Evolutionary conservation across 2,797 vertebrate species (phyloP).

Genomic region (Manis pentadactyla): DNA sequence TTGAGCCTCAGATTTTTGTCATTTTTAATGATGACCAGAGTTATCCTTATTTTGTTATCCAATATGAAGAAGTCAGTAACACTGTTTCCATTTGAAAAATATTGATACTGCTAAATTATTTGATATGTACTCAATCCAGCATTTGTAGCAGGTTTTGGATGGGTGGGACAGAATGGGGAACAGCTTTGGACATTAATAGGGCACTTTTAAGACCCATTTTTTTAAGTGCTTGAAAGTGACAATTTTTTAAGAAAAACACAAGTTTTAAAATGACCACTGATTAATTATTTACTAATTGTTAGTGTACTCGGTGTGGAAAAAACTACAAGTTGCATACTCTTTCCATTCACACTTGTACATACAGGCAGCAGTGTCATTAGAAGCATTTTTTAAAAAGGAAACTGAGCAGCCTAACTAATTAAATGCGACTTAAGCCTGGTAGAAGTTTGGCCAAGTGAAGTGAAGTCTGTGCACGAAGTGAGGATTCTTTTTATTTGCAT

Average conservation of each 20-base stretch:
- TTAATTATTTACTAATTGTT: conserved; percentile 83
- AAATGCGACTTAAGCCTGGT: conserved; percentile 58
- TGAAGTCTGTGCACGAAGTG: conserved; percentile 47
- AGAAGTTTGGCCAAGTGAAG: conserved; percentile 55
- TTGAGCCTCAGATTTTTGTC: conserved; percentile 99
- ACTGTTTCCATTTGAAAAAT: conserved; percentile 92
- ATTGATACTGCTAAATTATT: conserved; percentile 82
- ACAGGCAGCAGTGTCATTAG: conserved; percentile 66
- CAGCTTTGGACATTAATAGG: conserved; percentile 56
- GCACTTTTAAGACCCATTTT: conserved; percentile 77
- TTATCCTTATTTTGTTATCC: conserved; percentile 99
- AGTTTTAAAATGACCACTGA: conserved; percentile 84
- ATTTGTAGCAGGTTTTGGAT: conserved; percentile 78
- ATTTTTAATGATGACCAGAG: conserved; percentile 99
- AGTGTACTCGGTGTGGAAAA: conserved; percentile 75
- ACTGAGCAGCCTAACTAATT: conserved; percentile 48
- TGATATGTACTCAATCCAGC: conserved; percentile 64
- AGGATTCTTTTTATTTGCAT: conserved; percentile 29
- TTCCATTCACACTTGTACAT: conserved; percentile 75
- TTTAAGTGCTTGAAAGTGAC: conserved; percentile 74
- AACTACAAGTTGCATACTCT: conserved; percentile 50
- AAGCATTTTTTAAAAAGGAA: conserved; percentile 48
- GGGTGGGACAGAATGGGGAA: conserved; percentile 70
- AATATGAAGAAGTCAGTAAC: conserved; percentile 97
- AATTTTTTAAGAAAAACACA: conserved; percentile 64